phyloP scores from a whole-genome alignment of 1,140 invertebrate species.

The Hesperophylax magnus region DNA sequence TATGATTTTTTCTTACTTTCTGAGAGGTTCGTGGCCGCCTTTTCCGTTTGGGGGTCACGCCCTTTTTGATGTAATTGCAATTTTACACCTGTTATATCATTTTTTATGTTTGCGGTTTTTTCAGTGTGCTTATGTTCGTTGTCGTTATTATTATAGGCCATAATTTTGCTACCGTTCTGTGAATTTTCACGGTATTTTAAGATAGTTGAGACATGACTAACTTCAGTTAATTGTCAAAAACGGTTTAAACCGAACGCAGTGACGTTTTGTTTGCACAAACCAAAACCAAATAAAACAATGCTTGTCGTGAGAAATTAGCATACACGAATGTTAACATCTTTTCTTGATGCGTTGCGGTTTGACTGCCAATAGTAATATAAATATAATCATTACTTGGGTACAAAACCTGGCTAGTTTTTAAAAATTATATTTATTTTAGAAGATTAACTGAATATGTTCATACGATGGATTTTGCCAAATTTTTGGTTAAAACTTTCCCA shows the following conservation, averaged over 20 bases:
- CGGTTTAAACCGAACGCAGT: background rate
- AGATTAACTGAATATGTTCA: too few relatives aligned
- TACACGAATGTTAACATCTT: too few relatives aligned
- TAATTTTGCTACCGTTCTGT: background rate
- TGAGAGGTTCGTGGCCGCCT: constrained; percentile 12
- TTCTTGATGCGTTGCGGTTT: too few relatives aligned
- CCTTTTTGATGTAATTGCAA: constrained; percentile 45
- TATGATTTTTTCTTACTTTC: background rate
- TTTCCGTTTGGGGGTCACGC: constrained; percentile 36
- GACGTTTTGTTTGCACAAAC: too few relatives aligned
- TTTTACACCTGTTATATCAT: constrained; percentile 46
- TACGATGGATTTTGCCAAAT: too few relatives aligned
- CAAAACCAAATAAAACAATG: too few relatives aligned
- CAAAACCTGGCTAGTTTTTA: too few relatives aligned
- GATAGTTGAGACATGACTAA: background rate
- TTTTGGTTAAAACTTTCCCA: too few relatives aligned
- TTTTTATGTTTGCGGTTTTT: constrained; percentile 12
- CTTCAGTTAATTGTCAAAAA: constrained; percentile 14
- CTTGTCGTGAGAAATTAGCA: too few relatives aligned
- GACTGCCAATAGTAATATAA: too few relatives aligned
- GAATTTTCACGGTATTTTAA: constrained; percentile 20
- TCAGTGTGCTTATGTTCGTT: constrained; percentile 20
- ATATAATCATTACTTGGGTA: too few relatives aligned
- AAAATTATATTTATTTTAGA: too few relatives aligned
- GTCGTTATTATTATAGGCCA: background rate